phyloP scores from a whole-genome alignment of 2,797 vertebrate genomes.

The Lacerta agilis region DNA sequence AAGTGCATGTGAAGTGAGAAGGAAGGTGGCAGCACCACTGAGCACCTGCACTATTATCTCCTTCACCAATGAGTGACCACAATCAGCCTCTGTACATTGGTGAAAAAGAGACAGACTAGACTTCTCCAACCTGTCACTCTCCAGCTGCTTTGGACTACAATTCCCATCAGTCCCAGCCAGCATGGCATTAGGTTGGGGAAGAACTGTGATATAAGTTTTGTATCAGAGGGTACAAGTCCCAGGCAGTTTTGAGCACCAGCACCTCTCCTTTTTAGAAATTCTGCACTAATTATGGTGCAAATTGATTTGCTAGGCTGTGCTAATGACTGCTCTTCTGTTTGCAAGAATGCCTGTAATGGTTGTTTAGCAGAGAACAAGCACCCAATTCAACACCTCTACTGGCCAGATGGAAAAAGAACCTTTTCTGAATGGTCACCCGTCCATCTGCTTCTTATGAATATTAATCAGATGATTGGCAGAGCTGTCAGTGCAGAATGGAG shows the following conservation, averaged over 20 bases:
- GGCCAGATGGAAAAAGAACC: background rate
- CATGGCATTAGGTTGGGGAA: background rate
- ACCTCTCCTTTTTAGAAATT: background rate
- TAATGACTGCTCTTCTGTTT: background rate
- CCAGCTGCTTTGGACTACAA: too few species aligned
- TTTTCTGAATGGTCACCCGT: conserved; percentile 5
- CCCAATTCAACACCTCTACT: background rate
- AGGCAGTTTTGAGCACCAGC: background rate
- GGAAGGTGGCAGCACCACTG: background rate
- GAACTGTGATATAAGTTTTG: background rate
- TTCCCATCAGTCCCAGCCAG: too few species aligned
- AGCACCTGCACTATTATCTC: background rate
- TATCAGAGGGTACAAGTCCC: background rate
- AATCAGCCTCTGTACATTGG: background rate
- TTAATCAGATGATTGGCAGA: conserved; percentile 54
- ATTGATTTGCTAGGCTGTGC: background rate
- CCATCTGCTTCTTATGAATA: conserved; percentile 73
- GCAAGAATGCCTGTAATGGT: background rate
- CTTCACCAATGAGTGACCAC: background rate
- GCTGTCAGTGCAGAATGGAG: background rate
- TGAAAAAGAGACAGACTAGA: background rate
- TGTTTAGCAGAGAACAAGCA: background rate
- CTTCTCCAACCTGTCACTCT: too few species aligned
- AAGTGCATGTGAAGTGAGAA: background rate
- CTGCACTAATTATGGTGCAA: background rate